Evolutionary conservation across 2,888 invertebrate species (phyloP), one percentile per base, ranked within the genome.

Genomic region (Pheosia gnoma): DNA sequence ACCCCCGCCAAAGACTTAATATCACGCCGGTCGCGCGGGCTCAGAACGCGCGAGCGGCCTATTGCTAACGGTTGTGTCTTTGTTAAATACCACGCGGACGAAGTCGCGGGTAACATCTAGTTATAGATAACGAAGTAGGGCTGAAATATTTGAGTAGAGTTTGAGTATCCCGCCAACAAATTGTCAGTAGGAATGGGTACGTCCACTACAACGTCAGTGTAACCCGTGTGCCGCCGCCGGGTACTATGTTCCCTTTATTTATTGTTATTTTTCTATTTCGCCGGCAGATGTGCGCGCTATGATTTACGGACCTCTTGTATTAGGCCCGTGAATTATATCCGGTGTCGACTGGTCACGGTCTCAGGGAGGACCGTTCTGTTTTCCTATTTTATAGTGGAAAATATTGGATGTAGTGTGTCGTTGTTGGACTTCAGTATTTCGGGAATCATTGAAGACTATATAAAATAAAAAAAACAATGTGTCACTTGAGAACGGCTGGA

Each of bases 221-320:
- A 70, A 65, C 67, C 72, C 74, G 72, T 72, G 69, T 79, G 39
- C 7, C n/a, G 13, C 55, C 55, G 55, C 74, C 73, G 65, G 74
- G 72, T 72, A 75, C 76, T 77, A 77, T 81, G 83, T 85, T 85
- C 82, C 85, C 83, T 85, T 86, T 92, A 93, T 93, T 93, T 93
- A 93, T 93, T 93, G 93, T 93, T 93, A 93, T 93, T 93, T 93
- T 93, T 93, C 93, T 93, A 93, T 93, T 93, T 93, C 85, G 88
- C 82, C 88, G 89, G 93, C 93, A 93, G 93, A 93, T 93, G 93
- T 92, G 89, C 89, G 77, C 75, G 74, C 64, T 71, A 84, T 93
- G 93, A 93, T 93, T 93, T 93, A 93, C 93, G 86, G 82, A 74
- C 80, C 77, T 77, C 82, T 79, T 78, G 90, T 92, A 92, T 93